Evolutionary conservation across 2,113 vertebrate genomes (phyloP).

Genomic region (Toxotes chatareus): DNA sequence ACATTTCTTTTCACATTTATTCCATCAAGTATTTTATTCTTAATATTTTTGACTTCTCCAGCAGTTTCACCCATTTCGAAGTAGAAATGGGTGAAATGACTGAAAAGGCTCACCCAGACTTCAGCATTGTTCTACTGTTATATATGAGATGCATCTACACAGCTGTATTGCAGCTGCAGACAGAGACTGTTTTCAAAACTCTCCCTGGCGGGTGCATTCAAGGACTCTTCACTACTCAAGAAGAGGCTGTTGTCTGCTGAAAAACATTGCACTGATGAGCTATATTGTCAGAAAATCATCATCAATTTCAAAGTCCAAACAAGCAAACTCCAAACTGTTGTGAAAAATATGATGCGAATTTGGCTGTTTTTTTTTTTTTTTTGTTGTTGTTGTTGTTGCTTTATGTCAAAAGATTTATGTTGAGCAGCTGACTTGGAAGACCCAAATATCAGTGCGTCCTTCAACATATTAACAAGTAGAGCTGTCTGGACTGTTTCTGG

Average conservation of each 20-base stretch:
- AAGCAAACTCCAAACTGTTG: not conserved
- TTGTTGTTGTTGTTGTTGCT: too few relatives aligned
- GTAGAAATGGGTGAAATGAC: not conserved
- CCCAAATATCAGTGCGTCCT: slow-evolving; percentile 3
- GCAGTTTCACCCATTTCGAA: not conserved
- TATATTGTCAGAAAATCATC: slow-evolving; percentile 3
- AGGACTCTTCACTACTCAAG: slow-evolving; percentile 9
- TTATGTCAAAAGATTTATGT: not conserved
- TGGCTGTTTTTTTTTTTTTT: not conserved
- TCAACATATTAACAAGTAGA: not conserved
- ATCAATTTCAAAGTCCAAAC: not conserved
- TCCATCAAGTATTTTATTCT: not conserved
- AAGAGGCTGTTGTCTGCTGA: not conserved
- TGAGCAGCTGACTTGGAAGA: not conserved
- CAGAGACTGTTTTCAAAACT: slow-evolving; percentile 9
- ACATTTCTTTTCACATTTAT: not conserved
- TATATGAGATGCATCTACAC: slow-evolving; percentile 5
- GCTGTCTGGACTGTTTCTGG: not conserved
- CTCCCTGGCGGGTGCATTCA: slow-evolving; percentile 22
- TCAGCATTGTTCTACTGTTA: not conserved
- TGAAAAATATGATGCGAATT: not conserved
- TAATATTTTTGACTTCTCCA: not conserved
- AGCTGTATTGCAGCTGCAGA: not conserved
- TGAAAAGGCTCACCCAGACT: not conserved
- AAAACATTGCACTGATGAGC: not conserved